Percentiles rank a stretch among this genome's conserved stretches.
These are phyloP conservation scores for Cenopis cana DNA, from an alignment of 2,888 invertebrate genomes.

Conservation along the genomic window DNA sequence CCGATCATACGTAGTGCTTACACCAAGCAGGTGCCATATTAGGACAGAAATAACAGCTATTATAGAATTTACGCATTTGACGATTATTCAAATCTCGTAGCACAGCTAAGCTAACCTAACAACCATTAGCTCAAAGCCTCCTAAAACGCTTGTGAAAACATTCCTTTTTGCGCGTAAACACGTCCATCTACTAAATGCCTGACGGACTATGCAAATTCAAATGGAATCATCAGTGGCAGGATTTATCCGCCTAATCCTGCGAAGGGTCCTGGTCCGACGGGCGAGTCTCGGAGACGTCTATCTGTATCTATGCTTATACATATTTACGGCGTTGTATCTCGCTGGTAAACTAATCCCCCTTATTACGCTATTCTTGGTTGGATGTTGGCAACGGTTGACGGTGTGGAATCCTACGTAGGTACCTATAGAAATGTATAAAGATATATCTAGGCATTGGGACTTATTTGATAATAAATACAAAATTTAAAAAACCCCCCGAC, in stretches of 20 bases:
- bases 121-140: constrained; percentile 26
- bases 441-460: not conserved
- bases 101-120: constrained; percentile 12
- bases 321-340: not conserved
- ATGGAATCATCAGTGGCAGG: constrained; percentile 70
- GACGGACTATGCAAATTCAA: constrained; percentile 71
- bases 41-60: not conserved
- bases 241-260: constrained; percentile 60
- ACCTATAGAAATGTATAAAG: too few species aligned
- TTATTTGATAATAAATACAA: not conserved
- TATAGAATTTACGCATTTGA: not conserved
- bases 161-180: constrained; percentile 40
- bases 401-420: too few species aligned
- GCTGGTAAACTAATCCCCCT: not conserved
- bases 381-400: not conserved
- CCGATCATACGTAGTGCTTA: too few species aligned
- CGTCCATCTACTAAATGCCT: constrained; percentile 49
- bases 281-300: constrained; percentile 47
- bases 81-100: not conserved
- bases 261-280: constrained; percentile 53
- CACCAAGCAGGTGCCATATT: too few species aligned
- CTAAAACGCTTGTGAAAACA: constrained; percentile 29
- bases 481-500: too few species aligned
- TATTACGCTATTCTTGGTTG: not conserved
- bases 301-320: constrained; percentile 1